Evolutionary conservation across 2,113 vertebrate species (phyloP), one percentile per base, ranked within the genome.

Genomic region (Eolophus roseicapilla): DNA sequence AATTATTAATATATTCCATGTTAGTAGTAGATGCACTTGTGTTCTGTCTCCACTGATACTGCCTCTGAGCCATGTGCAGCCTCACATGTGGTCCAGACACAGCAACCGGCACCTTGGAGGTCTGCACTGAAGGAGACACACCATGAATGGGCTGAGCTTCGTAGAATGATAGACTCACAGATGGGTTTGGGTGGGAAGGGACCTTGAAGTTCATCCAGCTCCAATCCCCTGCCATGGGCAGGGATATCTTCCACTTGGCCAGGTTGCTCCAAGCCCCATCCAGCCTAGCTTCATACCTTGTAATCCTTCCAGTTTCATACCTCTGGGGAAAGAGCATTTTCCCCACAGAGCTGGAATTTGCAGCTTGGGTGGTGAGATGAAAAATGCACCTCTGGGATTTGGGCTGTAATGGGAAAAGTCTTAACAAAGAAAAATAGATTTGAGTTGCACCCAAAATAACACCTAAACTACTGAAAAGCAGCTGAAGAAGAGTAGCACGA

Each of bases 401-500:
- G 47, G 43, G n/a, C 41, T 62, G 49, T 31, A 4, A 55, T 2
- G 2, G 44, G n/a, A n/a, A 8, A 53, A 41, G 31, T 3, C 17
- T 18, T 8, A 2, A 14, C 7, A 55, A 17, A 17, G 6, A 5
- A 3, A 8, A 23, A 25, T 5, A 10, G 24, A 2, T 31, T 8
- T 4, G 11, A 17, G 16, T 3, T 19, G 43, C 23, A 3, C 31
- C 55, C 1, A 2, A 35, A 29, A 10, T 19, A 17, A 6, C 31
- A 23, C 6, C 37, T 5, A 0, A 23, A 21, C 1, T 8, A 0
- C 13, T 6, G 0, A 24, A 7, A 49, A 5, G 49, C 17, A 14
- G 83, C 31, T 17, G 52, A 13, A 7, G 62, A 13, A 28, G 2
- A 67, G 49, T 5, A 52, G 79, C 23, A 23, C 0, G 1, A 17